phyloP scores from a whole-genome alignment of 2,888 invertebrate genomes.

The Carpatolechia fugitivella region DNA sequence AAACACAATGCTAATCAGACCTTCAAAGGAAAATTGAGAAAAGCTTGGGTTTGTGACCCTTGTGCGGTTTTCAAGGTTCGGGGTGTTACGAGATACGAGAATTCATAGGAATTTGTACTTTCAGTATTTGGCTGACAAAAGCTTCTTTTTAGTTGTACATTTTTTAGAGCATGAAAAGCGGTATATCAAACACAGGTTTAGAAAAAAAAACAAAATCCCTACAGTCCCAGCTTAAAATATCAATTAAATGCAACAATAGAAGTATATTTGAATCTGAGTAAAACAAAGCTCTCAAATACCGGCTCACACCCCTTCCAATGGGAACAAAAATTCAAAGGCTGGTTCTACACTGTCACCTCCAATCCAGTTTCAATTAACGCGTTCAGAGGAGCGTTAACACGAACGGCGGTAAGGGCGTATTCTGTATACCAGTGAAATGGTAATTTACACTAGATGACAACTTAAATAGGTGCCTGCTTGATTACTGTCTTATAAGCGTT shows the following conservation, averaged over 20 bases:
- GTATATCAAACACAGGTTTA: no score
- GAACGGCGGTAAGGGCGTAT: background rate
- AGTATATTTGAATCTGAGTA: background rate
- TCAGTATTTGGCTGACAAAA: no score
- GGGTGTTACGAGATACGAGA: no score
- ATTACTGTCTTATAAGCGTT: no score
- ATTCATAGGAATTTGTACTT: no score
- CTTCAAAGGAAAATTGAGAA: background rate
- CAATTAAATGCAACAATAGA: conserved; percentile 5
- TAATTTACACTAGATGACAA: background rate
- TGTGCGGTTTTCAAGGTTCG: background rate
- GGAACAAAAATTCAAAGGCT: conserved; percentile 48
- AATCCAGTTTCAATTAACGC: conserved; percentile 78
- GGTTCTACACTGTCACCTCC: conserved; percentile 76
- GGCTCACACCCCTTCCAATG: conserved; percentile 1
- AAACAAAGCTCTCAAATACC: conserved; percentile 22
- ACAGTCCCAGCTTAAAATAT: background rate
- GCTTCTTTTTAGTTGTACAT: no score
- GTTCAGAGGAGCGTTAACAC: conserved; percentile 71
- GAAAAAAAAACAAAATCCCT: no score
- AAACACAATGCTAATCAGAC: conserved; percentile 6
- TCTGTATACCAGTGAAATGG: background rate
- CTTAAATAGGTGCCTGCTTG: background rate
- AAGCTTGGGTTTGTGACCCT: background rate
- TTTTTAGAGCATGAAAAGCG: no score